Evolutionary conservation across 1,140 invertebrate species (phyloP), one percentile per base, ranked within the genome.

Genomic region (Macrosteles quadrilineatus): DNA sequence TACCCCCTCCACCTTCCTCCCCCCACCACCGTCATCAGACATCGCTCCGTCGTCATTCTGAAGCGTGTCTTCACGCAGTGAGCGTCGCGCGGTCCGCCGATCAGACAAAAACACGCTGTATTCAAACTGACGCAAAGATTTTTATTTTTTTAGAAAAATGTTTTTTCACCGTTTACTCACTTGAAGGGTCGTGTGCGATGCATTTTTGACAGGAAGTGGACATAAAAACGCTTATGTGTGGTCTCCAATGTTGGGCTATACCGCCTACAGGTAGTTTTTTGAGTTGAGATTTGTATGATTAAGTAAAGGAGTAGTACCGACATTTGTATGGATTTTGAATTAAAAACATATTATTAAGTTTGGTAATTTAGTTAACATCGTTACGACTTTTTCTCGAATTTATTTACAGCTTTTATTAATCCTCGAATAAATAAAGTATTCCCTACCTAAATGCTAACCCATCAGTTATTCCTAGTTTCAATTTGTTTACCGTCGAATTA

Each of bases 221-320:
- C 63, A 25, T 66, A 43, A 43, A 45, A 64, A 43, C 21, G 17
- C 40, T 25, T 66, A 66, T 66, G 63, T 66, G 63, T 66, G 32
- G n/a, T 66, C 63, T 43, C 63, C 63, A 66, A 66, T 66, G 63
- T 43, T 66, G 63, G 63, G 63, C 23, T 66, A 66, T 66, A 66
- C 63, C 40, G 63, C 63, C 63, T 66, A 66, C 63, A 66, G 63
- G 63, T 66, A 66, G 63, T 66, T 59, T n/a, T 59, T 59, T 27
- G 11, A 59, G 55, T 59, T 59, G 9, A 12, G 23, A 59, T 36
- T 36, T 36, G n/a, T 50, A 50, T 50, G 25, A 27, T 59, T 59
- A 59, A 25, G 27, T 19, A 50, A 50, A 19, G n/a, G 14, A 59
- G 55, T 59, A 59, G 23, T 59, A 59, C 55, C 55, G 23, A 59